phyloP scores from a whole-genome alignment of 2,113 vertebrate genomes.

The Phaethornis superciliosus region DNA sequence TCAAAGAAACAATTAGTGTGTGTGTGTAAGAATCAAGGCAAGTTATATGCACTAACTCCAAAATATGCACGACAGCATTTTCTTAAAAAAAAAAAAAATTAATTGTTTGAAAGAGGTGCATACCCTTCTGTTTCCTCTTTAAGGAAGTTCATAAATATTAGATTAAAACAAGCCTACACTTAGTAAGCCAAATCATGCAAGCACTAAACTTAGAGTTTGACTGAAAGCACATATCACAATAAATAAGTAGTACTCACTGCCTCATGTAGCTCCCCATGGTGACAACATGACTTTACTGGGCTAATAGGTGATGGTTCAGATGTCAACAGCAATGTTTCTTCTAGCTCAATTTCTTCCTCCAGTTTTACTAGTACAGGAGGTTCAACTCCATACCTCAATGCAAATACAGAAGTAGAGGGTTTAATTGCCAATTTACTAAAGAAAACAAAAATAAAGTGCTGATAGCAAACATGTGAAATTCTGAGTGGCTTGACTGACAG shows the following conservation, averaged over 20 bases:
- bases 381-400: slow-evolving; percentile 90
- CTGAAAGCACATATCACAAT: background rate
- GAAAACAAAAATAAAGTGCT: background rate
- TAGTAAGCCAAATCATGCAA: background rate
- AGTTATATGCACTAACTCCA: background rate
- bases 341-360: slow-evolving; percentile 97
- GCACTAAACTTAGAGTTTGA: background rate
- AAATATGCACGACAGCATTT: background rate
- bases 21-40: fast-evolving
- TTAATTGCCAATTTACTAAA: background rate
- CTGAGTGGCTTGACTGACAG: background rate
- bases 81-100: background rate
- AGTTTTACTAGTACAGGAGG: slow-evolving; percentile 95
- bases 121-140: background rate
- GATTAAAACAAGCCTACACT: background rate
- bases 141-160: background rate
- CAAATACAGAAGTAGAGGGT: background rate
- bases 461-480: background rate
- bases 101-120: background rate
- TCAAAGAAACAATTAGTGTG: background rate
- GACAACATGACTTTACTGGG: slow-evolving; percentile 90
- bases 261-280: slow-evolving; percentile 87
- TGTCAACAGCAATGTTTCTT: slow-evolving; percentile 88
- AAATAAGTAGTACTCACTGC: slow-evolving; percentile 80
- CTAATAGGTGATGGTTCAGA: slow-evolving; percentile 81